A percentile compares a stretch with the other conserved stretches of the same genome.
These are phyloP conservation scores for Rhinolophus sinicus DNA, from an alignment of 2,113 vertebrate species.

Conservation along the genomic window DNA sequence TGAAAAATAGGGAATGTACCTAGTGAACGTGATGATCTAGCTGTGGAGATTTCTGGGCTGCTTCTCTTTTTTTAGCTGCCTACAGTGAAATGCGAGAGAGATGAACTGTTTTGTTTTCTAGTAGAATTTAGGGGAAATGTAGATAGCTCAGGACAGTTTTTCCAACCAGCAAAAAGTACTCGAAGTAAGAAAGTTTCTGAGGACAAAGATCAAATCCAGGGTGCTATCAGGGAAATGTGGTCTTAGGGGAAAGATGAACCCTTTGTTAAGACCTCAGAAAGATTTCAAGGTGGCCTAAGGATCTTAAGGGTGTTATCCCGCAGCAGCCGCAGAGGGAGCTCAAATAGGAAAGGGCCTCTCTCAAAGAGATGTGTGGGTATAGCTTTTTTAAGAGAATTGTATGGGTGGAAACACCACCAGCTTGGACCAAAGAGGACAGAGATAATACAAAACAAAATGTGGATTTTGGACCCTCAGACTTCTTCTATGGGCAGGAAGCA, in stretches of 20 bases:
- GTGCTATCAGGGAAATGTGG: not conserved
- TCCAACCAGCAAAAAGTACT: not conserved
- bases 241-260: not conserved
- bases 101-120: not conserved
- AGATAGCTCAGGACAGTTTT: not conserved
- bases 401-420: not conserved
- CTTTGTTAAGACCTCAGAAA: not conserved
- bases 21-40: not conserved
- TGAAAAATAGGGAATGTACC: not conserved
- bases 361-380: not conserved
- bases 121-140: conserved; percentile 17
- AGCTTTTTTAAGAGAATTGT: not conserved
- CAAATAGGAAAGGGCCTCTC: not conserved
- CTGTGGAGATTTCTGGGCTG: not conserved
- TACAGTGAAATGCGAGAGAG: not conserved
- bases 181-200: not conserved
- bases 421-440: not conserved
- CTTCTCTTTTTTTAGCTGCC: not conserved
- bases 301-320: not conserved
- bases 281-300: not conserved
- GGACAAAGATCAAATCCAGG: not conserved
- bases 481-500: not conserved
- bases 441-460: not conserved
- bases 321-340: not conserved
- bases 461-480: not conserved